Percentiles rank a stretch among this genome's conserved stretches.
phyloP scores from a whole-genome alignment of 2,797 vertebrate genomes.

The Craterocephalus amniculus region DNA sequence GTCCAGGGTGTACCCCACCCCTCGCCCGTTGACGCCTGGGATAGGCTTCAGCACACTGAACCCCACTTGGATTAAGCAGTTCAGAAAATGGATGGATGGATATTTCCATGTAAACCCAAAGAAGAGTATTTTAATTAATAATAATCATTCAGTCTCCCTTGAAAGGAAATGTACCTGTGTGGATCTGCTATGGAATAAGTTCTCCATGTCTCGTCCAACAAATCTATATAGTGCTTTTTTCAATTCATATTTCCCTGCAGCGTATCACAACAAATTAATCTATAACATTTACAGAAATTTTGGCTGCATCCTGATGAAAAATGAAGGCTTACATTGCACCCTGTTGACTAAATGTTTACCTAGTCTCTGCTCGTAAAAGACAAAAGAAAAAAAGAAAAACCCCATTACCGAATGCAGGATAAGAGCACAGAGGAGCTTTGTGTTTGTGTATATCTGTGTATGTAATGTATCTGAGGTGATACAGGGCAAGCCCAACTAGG shows the following conservation, averaged over 20 bases:
- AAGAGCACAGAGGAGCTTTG: constrained; percentile 32
- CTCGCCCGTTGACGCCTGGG: too few species aligned
- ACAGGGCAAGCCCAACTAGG: constrained; percentile 42
- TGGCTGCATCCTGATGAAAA: constrained; percentile 12
- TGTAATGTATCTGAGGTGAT: constrained; percentile 43
- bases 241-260: background rate
- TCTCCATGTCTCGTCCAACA: background rate
- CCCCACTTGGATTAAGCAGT: too few species aligned
- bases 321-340: constrained; percentile 6
- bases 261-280: background rate
- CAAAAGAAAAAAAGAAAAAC: background rate
- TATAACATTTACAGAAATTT: constrained; percentile 12
- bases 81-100: too few species aligned
- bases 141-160: too few species aligned
- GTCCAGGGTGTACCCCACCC: too few species aligned
- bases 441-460: constrained; percentile 41
- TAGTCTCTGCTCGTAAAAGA: constrained; percentile 25
- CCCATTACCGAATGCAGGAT: background rate
- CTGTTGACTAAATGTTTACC: constrained; percentile 15
- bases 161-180: too few species aligned
- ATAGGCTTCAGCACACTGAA: too few species aligned
- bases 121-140: too few species aligned
- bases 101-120: too few species aligned
- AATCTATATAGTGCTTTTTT: background rate
- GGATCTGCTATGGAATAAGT: background rate